These are phyloP conservation scores for Cyprinodon diabolis DNA, from an alignment of 2,797 vertebrate species.

Conservation along the genomic window DNA sequence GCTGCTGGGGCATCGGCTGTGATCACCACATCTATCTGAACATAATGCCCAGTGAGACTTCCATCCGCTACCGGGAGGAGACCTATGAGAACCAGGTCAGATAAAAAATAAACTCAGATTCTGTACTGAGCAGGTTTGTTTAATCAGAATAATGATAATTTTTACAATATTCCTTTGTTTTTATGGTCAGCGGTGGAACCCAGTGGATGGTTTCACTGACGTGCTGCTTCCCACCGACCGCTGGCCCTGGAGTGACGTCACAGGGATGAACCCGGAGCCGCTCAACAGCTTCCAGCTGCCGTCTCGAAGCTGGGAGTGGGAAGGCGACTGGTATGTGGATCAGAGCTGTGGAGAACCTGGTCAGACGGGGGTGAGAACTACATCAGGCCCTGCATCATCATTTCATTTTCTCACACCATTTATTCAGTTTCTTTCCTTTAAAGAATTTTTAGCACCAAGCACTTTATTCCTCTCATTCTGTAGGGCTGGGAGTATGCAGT, in stretches of 20 bases:
- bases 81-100: constrained; percentile 96
- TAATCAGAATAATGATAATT: neutral
- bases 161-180: neutral
- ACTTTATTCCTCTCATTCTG: constrained; percentile 16
- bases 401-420: neutral
- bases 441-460: neutral
- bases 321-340: constrained; percentile 98
- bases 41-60: constrained; percentile 85
- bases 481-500: constrained; percentile 98
- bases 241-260: constrained; percentile 97
- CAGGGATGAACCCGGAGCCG: constrained; percentile 87
- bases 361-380: constrained; percentile 90
- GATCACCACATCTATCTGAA: constrained; percentile 93
- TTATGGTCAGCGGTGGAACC: constrained; percentile 93
- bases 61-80: constrained; percentile 92
- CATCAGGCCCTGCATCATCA: neutral
- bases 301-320: constrained; percentile 96
- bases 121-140: rapidly evolving
- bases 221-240: constrained; percentile 95
- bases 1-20: constrained; percentile 95
- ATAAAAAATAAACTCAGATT: no score
- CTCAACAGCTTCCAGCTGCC: constrained; percentile 90
- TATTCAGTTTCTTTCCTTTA: neutral
- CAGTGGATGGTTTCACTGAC: constrained; percentile 94
- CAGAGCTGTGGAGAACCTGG: constrained; percentile 95